Percentiles rank a stretch among this genome's conserved stretches.
Evolutionary conservation across 2,888 invertebrate genomes (phyloP).

Genomic region (Andrena marginata): DNA sequence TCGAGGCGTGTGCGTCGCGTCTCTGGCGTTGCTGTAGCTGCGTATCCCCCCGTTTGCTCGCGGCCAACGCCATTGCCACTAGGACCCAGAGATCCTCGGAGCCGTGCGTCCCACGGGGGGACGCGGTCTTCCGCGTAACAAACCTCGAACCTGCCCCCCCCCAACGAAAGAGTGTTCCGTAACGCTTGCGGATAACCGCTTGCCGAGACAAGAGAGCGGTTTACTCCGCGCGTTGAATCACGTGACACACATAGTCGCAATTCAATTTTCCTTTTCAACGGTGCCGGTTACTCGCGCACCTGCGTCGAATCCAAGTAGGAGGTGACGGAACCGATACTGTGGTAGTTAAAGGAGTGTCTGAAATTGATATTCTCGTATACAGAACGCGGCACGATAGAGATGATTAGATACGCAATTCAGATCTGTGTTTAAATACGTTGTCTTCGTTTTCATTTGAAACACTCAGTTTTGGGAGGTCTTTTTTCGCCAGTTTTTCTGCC

Average conservation of each 20-base stretch:
- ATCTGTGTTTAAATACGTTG: too few species aligned
- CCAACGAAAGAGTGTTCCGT: slow-evolving; percentile 36
- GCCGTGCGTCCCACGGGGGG: slow-evolving; percentile 29
- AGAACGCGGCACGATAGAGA: not conserved
- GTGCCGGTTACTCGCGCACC: not conserved
- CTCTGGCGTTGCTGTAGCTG: not conserved
- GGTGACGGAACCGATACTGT: not conserved
- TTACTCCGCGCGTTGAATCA: slow-evolving; percentile 55
- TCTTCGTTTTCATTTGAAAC: not conserved
- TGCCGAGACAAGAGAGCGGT: slow-evolving; percentile 57
- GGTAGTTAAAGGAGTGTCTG: not conserved
- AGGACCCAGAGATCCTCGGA: slow-evolving; percentile 19
- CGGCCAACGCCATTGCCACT: slow-evolving; percentile 9
- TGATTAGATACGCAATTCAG: too few species aligned
- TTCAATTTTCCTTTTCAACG: slow-evolving; percentile 56
- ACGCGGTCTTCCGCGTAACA: slow-evolving; percentile 46
- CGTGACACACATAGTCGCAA: slow-evolving; percentile 45
- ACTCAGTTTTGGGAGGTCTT: not conserved
- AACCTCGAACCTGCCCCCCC: slow-evolving; percentile 34
- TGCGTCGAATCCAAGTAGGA: not conserved
- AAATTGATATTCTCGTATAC: not conserved
- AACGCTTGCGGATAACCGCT: slow-evolving; percentile 32
- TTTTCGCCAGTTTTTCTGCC: not conserved
- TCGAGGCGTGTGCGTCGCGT: slow-evolving; percentile 30
- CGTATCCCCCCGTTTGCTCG: slow-evolving; percentile 14